phyloP scores from a whole-genome alignment of 1,140 invertebrate genomes.

The Araneus ventricosus region DNA sequence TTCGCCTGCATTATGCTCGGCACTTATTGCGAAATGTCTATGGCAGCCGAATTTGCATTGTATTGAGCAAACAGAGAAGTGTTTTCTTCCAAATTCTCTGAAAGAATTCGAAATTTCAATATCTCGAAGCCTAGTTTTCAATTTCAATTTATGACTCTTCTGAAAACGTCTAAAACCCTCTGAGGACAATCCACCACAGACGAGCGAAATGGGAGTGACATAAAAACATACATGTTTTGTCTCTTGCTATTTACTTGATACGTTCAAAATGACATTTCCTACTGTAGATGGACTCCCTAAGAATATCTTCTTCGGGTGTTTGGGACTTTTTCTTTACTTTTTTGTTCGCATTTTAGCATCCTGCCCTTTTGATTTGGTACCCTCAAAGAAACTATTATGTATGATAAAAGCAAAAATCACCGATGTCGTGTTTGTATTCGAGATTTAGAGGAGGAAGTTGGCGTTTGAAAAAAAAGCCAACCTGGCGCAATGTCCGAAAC shows the following conservation, averaged over 20 bases:
- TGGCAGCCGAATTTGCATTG: neutral
- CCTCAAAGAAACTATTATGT: neutral
- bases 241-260: slow-evolving; percentile 1
- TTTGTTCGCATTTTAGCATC: too few relatives aligned
- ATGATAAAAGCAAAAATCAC: slow-evolving; percentile 36
- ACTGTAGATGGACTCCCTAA: neutral
- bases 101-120: slow-evolving; percentile 6
- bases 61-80: neutral
- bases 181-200: neutral
- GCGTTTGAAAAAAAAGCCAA: neutral
- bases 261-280: slow-evolving; percentile 17
- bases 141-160: neutral
- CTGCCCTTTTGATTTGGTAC: neutral
- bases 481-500: neutral
- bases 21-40: neutral
- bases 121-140: neutral
- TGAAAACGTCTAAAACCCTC: neutral
- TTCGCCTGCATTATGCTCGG: neutral
- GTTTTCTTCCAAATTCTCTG: neutral
- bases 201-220: neutral
- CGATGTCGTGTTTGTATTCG: neutral
- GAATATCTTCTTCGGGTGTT: neutral
- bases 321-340: neutral
- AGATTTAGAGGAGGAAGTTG: neutral
- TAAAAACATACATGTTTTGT: slow-evolving; percentile 6